Base-by-base conservation (phyloP, 2,797 vertebrate species). In the Epinephelus awoara region DNA sequence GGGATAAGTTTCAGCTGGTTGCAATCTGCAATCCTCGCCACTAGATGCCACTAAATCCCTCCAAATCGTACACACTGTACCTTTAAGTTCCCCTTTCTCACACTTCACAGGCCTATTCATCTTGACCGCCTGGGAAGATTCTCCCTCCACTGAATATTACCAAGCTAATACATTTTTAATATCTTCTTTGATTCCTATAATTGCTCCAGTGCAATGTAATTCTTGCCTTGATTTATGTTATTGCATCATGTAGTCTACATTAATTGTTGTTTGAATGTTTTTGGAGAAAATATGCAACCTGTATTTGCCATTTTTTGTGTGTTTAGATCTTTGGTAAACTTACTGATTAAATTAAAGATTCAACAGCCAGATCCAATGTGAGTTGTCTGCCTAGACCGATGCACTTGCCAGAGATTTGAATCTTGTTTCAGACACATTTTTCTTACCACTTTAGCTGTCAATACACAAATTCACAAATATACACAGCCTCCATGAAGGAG, bases 131-230 rank as follows among this genome's bases (percentile, higher is more conserved):
- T 66, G 17, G 65, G 57, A 72, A 61, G 17, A 81, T 71, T 83
- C 49, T 69, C 55, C 65, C 65, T 77, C 63, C 38, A 56, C 51
- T 76, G 65, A 73, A 83, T 72, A 72, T 80, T 65, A 54, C 21
- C 2, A 6, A 62, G 76, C 70, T 80, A 81, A 88, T 86, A 71
- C 79, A 84, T 85, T 69, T 84, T 87, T 84, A 59, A 84, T 79
- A 80, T 82, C 71, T 74, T 52, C 47, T 72, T 76, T 70, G 46
- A 79, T 85, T 75, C 71, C 51, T 80, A 19, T 86, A 85, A 86
- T 82, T 89, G 75, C 67, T 80, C 38, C 67, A 59, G 54, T 55
- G 61, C 29, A 75, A 23, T 77, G 59, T 64, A 71, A 77, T 85
- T 81, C 79, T 74, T 78, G 61, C 68, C 50, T 72, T 15, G 25